These are phyloP conservation scores for Garra rufa DNA, from an alignment of 2,113 vertebrate genomes.

Conservation along the genomic window DNA sequence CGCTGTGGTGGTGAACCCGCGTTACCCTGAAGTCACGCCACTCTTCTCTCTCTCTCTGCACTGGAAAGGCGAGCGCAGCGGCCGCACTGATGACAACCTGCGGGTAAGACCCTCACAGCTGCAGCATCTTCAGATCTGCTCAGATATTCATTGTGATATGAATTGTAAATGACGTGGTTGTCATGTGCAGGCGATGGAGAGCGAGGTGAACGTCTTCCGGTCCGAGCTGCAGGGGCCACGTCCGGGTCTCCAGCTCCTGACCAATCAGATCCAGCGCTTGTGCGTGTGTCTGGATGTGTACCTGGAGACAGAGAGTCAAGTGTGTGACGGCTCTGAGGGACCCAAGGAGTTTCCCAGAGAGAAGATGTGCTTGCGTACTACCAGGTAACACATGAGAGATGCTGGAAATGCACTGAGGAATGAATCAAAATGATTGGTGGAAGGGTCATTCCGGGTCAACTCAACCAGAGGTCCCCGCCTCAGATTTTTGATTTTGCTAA, in stretches of 20 bases:
- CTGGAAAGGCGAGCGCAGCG: slow-evolving; percentile 94
- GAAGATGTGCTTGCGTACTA: slow-evolving; percentile 97
- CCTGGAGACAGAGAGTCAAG: slow-evolving; percentile 92
- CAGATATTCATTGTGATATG: background rate
- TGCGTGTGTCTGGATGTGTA: slow-evolving; percentile 94
- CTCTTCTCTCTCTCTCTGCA: slow-evolving; percentile 92
- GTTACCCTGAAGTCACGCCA: slow-evolving; percentile 88
- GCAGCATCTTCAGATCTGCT: background rate
- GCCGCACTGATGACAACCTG: slow-evolving; percentile 91
- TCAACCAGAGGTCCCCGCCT: no score
- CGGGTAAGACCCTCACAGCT: slow-evolving; percentile 73
- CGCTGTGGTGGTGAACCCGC: slow-evolving; percentile 87
- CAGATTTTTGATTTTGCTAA: no score
- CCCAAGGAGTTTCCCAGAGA: slow-evolving; percentile 95
- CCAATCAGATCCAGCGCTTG: slow-evolving; percentile 93
- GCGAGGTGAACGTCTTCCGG: slow-evolving; percentile 91
- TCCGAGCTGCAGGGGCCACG: slow-evolving; percentile 88
- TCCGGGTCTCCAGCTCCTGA: slow-evolving; percentile 92
- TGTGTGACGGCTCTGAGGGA: slow-evolving; percentile 88
- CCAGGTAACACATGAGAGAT: slow-evolving; percentile 77
- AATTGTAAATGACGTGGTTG: background rate
- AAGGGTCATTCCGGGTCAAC: no score
- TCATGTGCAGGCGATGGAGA: slow-evolving; percentile 88
- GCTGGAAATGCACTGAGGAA: background rate
- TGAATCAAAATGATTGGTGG: background rate